Conservation (phyloP, 2,113 vertebrate genomes). For the Haemorhous mexicanus region DNA sequence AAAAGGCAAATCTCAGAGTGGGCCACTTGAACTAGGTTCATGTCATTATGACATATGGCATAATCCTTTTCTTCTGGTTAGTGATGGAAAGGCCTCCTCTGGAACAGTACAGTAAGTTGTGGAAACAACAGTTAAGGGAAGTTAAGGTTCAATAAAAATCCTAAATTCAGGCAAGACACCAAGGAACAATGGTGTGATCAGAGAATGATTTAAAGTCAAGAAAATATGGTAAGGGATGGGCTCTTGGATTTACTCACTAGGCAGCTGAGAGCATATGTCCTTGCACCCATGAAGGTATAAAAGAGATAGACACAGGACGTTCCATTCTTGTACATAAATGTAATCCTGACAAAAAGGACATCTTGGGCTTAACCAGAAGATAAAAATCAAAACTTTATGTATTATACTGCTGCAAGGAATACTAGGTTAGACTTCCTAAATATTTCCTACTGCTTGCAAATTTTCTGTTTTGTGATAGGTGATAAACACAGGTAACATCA, state of each 20-base stretch:
- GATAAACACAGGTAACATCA: neutral
- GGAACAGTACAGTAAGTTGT: neutral
- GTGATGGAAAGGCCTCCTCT: neutral
- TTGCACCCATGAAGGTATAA: rapidly evolving
- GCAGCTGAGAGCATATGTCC: neutral
- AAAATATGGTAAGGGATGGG: neutral
- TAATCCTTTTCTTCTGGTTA: neutral
- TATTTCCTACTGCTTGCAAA: neutral
- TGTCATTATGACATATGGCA: neutral
- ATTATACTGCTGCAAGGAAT: neutral
- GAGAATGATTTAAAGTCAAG: neutral
- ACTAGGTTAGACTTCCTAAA: neutral
- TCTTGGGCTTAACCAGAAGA: neutral
- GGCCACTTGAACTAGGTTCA: neutral
- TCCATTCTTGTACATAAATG: neutral
- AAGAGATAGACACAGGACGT: neutral
- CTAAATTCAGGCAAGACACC: neutral
- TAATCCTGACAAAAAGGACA: neutral
- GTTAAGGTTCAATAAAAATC: neutral
- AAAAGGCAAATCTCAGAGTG: neutral
- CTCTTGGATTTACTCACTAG: neutral
- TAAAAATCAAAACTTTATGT: neutral
- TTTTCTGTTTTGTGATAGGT: neutral
- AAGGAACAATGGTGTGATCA: neutral
- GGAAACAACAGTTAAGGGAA: neutral